Percentiles rank a stretch among this genome's conserved stretches.
phyloP scores from a whole-genome alignment of 2,797 vertebrate genomes.

The Pyrocephalus nanus region DNA sequence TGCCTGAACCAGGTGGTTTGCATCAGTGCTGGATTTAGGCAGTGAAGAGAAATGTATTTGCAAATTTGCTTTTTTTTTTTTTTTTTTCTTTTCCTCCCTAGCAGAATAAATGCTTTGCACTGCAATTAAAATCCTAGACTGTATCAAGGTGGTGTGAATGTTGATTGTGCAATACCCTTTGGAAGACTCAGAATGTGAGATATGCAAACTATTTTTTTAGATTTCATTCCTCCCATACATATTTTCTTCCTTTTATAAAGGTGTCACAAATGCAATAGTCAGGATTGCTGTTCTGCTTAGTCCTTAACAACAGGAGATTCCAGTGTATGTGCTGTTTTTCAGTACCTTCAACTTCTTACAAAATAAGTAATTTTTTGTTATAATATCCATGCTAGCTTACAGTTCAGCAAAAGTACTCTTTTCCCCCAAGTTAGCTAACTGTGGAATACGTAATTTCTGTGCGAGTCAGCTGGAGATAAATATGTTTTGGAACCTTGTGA shows the following conservation, averaged over 20 bases:
- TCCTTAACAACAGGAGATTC: not conserved
- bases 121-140: not conserved
- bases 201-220: not conserved
- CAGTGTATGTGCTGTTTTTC: not conserved
- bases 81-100: not conserved
- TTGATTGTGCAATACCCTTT: not conserved
- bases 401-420: not conserved
- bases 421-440: accelerated
- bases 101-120: not conserved
- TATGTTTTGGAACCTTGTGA: not conserved
- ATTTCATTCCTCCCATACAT: not conserved
- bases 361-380: not conserved
- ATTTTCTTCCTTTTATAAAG: not conserved
- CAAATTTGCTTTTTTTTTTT: not conserved
- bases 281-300: not conserved
- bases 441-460: not conserved
- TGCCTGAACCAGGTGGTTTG: not conserved
- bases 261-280: not conserved
- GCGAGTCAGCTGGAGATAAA: not conserved
- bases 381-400: not conserved
- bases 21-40: not conserved
- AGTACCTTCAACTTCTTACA: not conserved
- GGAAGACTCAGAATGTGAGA: not conserved
- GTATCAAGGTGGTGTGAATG: not conserved
- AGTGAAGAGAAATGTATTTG: not conserved